Evolutionary conservation across 1,140 invertebrate species (phyloP).

Genomic region (Micrasema longulum): DNA sequence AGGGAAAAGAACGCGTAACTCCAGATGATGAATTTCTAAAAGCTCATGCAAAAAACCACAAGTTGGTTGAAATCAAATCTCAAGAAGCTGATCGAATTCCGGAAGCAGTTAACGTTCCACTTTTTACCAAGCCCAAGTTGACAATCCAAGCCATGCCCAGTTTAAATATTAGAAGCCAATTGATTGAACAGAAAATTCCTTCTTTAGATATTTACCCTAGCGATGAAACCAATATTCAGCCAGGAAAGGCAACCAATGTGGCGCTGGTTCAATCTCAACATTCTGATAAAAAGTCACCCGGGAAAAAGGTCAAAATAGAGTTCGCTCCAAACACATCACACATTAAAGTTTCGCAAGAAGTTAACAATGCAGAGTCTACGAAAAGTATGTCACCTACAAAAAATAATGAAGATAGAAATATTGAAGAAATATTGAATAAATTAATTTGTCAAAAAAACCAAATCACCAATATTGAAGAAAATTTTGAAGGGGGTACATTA

Average conservation of each 20-base stretch:
- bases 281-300: slow-evolving; percentile 43
- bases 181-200: slow-evolving; percentile 65
- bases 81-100: not conserved
- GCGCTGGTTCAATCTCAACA: slow-evolving; percentile 59
- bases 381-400: not conserved
- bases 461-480: not conserved
- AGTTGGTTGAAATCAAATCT: slow-evolving; percentile 41
- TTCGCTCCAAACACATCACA: not conserved
- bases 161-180: slow-evolving; percentile 64
- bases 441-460: not conserved
- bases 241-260: slow-evolving; percentile 57
- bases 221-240: slow-evolving; percentile 44
- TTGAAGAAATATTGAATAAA: slow-evolving; percentile 25
- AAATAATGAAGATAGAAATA: slow-evolving; percentile 14
- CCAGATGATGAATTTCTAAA: too few relatives aligned
- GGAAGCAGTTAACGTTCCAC: not conserved
- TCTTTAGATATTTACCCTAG: slow-evolving; percentile 63
- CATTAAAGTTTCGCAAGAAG: not conserved
- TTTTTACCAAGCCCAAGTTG: slow-evolving; percentile 53
- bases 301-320: slow-evolving; percentile 20
- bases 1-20: not conserved
- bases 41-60: slow-evolving; percentile 31
- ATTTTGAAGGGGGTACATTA: slow-evolving; percentile 48
- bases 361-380: not conserved
- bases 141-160: slow-evolving; percentile 63